These are phyloP conservation scores for Spodoptera littoralis DNA, from an alignment of 2,888 invertebrate genomes.

Conservation along the genomic window DNA sequence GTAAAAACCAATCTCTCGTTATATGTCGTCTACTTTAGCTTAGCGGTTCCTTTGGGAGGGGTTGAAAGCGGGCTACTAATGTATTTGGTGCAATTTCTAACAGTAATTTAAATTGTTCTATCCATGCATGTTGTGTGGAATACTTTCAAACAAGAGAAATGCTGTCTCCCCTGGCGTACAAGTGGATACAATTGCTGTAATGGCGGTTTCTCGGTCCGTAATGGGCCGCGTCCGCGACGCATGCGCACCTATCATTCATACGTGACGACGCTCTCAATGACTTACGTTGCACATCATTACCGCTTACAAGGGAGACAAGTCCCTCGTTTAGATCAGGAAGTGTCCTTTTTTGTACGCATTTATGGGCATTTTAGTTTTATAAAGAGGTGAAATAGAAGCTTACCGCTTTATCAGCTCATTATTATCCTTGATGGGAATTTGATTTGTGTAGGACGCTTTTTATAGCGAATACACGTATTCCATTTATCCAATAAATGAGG, in stretches of 20 bases:
- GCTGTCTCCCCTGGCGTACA: slow-evolving; percentile 38
- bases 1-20: too few relatives aligned
- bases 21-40: too few relatives aligned
- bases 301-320: slow-evolving; percentile 43
- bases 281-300: slow-evolving; percentile 58
- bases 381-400: slow-evolving; percentile 24
- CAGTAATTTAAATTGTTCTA: slow-evolving; percentile 1
- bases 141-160: slow-evolving; percentile 50
- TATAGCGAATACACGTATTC: background rate
- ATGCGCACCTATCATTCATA: slow-evolving; percentile 62
- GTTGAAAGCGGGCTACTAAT: too few relatives aligned
- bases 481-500: too few relatives aligned
- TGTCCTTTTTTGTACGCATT: slow-evolving; percentile 34
- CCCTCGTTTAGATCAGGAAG: slow-evolving; percentile 51
- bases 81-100: too few relatives aligned
- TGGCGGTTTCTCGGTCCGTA: slow-evolving; percentile 68
- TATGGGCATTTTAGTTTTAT: slow-evolving; percentile 53
- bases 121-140: slow-evolving; percentile 4
- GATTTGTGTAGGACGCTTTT: slow-evolving; percentile 23
- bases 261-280: slow-evolving; percentile 68
- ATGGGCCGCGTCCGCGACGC: slow-evolving; percentile 67
- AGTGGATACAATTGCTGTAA: slow-evolving; percentile 67
- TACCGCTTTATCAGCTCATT: slow-evolving; percentile 44
- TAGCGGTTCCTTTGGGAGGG: too few relatives aligned
- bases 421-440: slow-evolving; percentile 20